Conservation (phyloP, 2,888 invertebrate species). For the Pachliopta kotzebuea region DNA sequence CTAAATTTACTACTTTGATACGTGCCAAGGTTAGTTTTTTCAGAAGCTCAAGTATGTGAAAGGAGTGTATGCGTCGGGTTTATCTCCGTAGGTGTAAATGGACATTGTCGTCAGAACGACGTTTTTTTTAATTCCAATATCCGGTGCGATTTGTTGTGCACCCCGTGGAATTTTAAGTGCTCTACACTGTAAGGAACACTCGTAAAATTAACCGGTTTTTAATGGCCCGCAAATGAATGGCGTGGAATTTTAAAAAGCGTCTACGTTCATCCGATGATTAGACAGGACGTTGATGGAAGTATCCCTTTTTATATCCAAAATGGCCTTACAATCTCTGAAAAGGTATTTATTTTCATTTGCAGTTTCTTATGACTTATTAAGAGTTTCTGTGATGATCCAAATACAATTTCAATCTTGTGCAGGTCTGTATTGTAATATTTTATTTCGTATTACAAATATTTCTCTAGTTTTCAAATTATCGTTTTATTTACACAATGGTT, state of each 20-base stretch:
- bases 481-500: too few relatives aligned
- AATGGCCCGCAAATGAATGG: constrained; percentile 35
- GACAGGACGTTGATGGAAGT: constrained; percentile 45
- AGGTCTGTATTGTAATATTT: too few relatives aligned
- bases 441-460: too few relatives aligned
- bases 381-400: too few relatives aligned
- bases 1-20: too few relatives aligned
- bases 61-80: constrained; percentile 45
- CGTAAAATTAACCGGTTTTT: constrained; percentile 42
- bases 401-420: too few relatives aligned
- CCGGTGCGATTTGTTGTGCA: constrained; percentile 62
- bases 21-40: background rate
- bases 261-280: constrained; percentile 35
- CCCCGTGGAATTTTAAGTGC: constrained; percentile 49
- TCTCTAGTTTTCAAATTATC: too few relatives aligned
- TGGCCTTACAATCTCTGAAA: constrained; percentile 5
- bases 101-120: constrained; percentile 50
- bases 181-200: too few relatives aligned
- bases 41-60: constrained; percentile 33
- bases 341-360: background rate
- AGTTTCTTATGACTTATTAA: background rate
- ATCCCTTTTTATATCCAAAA: constrained; percentile 20
- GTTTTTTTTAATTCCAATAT: constrained; percentile 57
- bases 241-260: constrained; percentile 49
- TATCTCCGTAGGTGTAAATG: constrained; percentile 65